These are phyloP conservation scores for Epistrophe grossulariae DNA, from an alignment of 2,888 invertebrate species.

Conservation along the genomic window DNA sequence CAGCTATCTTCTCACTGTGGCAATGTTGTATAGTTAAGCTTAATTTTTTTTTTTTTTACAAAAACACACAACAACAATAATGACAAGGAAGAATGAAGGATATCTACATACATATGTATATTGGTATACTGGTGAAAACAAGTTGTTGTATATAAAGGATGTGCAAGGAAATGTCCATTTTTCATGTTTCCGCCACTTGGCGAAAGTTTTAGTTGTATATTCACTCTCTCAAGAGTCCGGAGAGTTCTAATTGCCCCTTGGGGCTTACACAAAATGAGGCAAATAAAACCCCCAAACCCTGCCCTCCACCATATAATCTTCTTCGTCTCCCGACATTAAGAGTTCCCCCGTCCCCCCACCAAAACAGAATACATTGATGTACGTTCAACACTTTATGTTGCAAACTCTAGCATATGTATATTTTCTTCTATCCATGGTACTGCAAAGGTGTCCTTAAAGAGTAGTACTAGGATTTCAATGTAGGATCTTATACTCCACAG, in stretches of 20 bases:
- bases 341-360: background rate
- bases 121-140: background rate
- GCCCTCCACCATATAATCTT: background rate
- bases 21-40: conserved; percentile 46
- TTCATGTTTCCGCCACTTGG: conserved; percentile 76
- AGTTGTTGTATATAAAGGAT: conserved; percentile 47
- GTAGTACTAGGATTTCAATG: conserved; percentile 23
- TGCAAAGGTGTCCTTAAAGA: conserved; percentile 24
- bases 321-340: background rate
- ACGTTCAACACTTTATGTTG: conserved; percentile 67
- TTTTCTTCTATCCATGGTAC: background rate
- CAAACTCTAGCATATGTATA: conserved; percentile 8
- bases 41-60: background rate
- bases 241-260: conserved; percentile 75
- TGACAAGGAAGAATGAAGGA: background rate
- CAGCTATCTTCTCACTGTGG: conserved; percentile 31
- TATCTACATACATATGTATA: background rate
- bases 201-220: conserved; percentile 71
- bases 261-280: conserved; percentile 63
- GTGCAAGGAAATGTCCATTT: conserved; percentile 76
- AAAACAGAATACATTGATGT: conserved; percentile 60
- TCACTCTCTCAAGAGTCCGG: conserved; percentile 52
- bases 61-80: conserved; percentile 11
- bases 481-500: no score
- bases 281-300: background rate